Evolutionary conservation across 2,888 invertebrate genomes (phyloP).

Genomic region (Petrolisthes manimaculis): DNA sequence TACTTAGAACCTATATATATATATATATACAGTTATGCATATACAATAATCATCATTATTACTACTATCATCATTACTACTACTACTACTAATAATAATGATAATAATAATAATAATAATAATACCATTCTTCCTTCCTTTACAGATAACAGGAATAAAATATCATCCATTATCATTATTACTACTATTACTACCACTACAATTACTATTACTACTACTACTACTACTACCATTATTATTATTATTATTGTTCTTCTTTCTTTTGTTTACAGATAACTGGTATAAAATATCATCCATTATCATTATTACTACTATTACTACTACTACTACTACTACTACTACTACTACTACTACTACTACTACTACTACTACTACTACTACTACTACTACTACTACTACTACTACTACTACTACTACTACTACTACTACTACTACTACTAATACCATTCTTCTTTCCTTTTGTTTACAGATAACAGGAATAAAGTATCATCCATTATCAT

Average conservation of each 20-base stretch:
- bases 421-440: slow-evolving; percentile 27
- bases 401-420: slow-evolving; percentile 30
- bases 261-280: not conserved
- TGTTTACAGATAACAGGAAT: not conserved
- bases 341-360: slow-evolving; percentile 19
- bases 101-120: not conserved
- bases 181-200: slow-evolving; percentile 10
- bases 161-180: too few relatives aligned
- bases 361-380: slow-evolving; percentile 20
- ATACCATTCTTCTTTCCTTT: not conserved
- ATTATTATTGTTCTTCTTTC: not conserved
- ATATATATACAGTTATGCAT: too few relatives aligned
- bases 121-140: not conserved
- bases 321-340: slow-evolving; percentile 25
- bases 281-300: slow-evolving; percentile 89
- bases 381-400: slow-evolving; percentile 25
- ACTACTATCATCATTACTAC: slow-evolving; percentile 12
- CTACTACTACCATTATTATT: too few relatives aligned
- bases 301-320: slow-evolving; percentile 80
- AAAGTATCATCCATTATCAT: too few relatives aligned
- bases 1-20: too few relatives aligned
- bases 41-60: not conserved
- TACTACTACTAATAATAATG: not conserved
- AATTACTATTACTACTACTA: slow-evolving; percentile 16
- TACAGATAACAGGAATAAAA: too few relatives aligned